Percentiles rank a stretch among this genome's conserved stretches.
Evolutionary conservation across 2,888 invertebrate genomes (phyloP).

Genomic region (Calameuta pallipes): DNA sequence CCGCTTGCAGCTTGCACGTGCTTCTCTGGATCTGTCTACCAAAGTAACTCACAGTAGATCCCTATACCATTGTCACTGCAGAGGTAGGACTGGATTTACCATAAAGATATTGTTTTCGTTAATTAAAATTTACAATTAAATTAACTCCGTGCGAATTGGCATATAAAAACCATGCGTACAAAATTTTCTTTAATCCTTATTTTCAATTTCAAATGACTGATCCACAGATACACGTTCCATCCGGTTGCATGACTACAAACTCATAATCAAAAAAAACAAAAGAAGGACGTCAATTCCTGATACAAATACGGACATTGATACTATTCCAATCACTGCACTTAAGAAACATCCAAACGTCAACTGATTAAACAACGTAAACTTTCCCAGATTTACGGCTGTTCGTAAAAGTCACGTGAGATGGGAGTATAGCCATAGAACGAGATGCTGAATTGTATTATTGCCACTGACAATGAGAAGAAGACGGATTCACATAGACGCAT

Average conservation of each 20-base stretch:
- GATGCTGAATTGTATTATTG: neutral
- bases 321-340: neutral
- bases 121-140: neutral
- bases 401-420: neutral
- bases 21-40: neutral
- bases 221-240: neutral
- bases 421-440: neutral
- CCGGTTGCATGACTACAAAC: neutral
- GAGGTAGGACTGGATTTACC: neutral
- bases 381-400: neutral
- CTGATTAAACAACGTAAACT: neutral
- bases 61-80: neutral
- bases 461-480: neutral
- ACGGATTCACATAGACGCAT: neutral
- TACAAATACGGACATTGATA: neutral
- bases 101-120: neutral
- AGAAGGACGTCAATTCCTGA: neutral
- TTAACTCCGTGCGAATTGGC: neutral
- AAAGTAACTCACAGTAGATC: neutral
- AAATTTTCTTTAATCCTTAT: neutral
- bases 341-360: neutral
- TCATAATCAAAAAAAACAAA: neutral
- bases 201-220: conserved; percentile 28
- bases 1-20: neutral
- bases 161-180: neutral